Conservation (phyloP, 2,113 vertebrate species). For the Cacatua alba region DNA sequence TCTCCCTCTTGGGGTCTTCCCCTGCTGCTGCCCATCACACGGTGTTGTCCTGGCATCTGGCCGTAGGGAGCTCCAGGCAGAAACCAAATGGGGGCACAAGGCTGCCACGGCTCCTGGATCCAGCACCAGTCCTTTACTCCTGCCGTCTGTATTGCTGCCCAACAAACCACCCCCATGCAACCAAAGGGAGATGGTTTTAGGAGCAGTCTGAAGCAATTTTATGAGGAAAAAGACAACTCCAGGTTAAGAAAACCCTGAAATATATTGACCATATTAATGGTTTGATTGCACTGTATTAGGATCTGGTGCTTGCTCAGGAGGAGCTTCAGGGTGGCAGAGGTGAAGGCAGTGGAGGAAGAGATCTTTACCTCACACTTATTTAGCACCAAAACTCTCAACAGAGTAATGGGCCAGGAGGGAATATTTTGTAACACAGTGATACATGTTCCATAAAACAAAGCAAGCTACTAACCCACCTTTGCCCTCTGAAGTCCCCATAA, state of each 20-base stretch:
- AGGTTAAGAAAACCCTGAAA: neutral
- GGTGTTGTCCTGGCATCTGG: fast-evolving
- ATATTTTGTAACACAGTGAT: neutral
- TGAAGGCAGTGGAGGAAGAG: slow-evolving; percentile 17
- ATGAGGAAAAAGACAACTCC: slow-evolving; percentile 2
- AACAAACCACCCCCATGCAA: neutral
- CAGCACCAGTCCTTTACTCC: neutral
- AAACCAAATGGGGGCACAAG: neutral
- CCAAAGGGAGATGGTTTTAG: neutral
- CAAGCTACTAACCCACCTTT: slow-evolving; percentile 23
- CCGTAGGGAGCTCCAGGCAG: neutral
- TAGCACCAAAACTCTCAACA: neutral
- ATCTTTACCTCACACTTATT: slow-evolving; percentile 26
- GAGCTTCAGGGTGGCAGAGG: neutral
- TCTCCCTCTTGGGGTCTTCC: neutral
- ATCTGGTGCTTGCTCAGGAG: slow-evolving; percentile 12
- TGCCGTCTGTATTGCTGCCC: neutral
- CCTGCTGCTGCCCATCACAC: fast-evolving
- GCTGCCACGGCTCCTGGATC: neutral
- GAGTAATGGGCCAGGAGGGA: slow-evolving; percentile 43
- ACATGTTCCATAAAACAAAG: neutral
- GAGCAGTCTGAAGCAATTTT: neutral
- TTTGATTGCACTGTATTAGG: neutral
- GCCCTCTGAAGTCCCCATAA: neutral
- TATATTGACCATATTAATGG: neutral